A percentile compares a stretch with the other conserved stretches of the same genome.
Evolutionary conservation across 1,140 invertebrate species (phyloP).

Genomic region (Cataglyphis hispanica): DNA sequence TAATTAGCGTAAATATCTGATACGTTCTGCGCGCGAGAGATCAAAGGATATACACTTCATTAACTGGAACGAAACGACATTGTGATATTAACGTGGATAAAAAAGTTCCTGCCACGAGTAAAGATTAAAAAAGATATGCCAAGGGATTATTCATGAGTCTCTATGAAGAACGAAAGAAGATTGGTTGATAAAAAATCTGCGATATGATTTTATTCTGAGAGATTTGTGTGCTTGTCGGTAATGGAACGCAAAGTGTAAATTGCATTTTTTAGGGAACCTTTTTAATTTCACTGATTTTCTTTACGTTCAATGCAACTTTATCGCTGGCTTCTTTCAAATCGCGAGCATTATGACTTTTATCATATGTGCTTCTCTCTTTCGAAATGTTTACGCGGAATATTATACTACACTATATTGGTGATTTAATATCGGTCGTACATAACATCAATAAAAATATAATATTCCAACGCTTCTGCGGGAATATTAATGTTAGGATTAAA

Average conservation of each 20-base stretch:
- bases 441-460: background rate
- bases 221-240: slow-evolving; percentile 33
- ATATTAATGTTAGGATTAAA: slow-evolving; percentile 1
- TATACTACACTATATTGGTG: background rate
- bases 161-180: background rate
- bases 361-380: background rate
- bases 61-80: background rate
- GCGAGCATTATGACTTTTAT: slow-evolving; percentile 40
- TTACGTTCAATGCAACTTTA: slow-evolving; percentile 29
- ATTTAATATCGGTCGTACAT: slow-evolving; percentile 2
- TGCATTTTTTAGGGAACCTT: slow-evolving; percentile 47
- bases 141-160: slow-evolving; percentile 56
- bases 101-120: slow-evolving; percentile 16
- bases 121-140: slow-evolving; percentile 23
- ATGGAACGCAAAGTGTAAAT: slow-evolving; percentile 48
- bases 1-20: slow-evolving; percentile 21
- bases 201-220: slow-evolving; percentile 59
- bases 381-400: background rate
- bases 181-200: slow-evolving; percentile 68
- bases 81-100: background rate
- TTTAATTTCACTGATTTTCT: slow-evolving; percentile 63
- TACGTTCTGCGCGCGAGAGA: background rate
- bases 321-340: slow-evolving; percentile 18
- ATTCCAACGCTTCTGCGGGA: background rate
- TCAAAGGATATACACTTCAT: slow-evolving; percentile 6